Evolutionary conservation across 2,888 invertebrate genomes (phyloP).

Genomic region (Oligia latruncula): DNA sequence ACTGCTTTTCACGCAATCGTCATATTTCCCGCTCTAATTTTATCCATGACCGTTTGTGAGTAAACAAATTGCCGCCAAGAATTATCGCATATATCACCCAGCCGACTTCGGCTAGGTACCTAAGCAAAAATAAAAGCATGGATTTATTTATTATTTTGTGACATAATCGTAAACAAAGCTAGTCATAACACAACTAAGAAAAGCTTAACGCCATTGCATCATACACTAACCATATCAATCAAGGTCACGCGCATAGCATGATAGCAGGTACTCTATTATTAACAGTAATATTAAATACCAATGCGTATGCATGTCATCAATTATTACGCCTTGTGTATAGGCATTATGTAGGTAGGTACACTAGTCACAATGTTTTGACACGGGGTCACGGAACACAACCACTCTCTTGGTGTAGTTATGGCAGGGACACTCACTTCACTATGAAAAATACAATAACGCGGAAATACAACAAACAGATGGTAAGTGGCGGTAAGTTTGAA

Average conservation of each 20-base stretch:
- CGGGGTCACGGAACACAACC: not conserved
- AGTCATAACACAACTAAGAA: constrained; percentile 29
- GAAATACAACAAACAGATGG: not conserved
- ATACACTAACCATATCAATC: constrained; percentile 41
- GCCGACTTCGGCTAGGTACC: not conserved
- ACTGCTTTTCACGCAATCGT: not conserved
- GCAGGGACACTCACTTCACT: not conserved
- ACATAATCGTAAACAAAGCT: constrained; percentile 32
- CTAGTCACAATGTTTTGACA: not conserved
- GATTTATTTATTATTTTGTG: not conserved
- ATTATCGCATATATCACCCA: not conserved
- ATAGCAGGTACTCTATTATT: constrained; percentile 41
- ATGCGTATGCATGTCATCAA: constrained; percentile 36
- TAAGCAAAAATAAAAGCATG: not conserved
- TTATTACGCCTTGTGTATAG: constrained; percentile 22
- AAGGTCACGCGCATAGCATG: constrained; percentile 43
- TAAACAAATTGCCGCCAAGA: constrained; percentile 43
- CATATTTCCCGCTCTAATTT: constrained; percentile 38
- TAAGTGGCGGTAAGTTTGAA: constrained; percentile 7
- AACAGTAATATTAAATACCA: constrained; percentile 5
- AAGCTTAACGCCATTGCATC: constrained; percentile 47
- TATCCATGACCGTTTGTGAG: not conserved
- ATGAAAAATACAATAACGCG: not conserved
- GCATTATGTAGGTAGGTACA: not conserved
- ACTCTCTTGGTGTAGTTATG: not conserved